phyloP scores from a whole-genome alignment of 2,113 vertebrate genomes.

The Prunella fulvescens region DNA sequence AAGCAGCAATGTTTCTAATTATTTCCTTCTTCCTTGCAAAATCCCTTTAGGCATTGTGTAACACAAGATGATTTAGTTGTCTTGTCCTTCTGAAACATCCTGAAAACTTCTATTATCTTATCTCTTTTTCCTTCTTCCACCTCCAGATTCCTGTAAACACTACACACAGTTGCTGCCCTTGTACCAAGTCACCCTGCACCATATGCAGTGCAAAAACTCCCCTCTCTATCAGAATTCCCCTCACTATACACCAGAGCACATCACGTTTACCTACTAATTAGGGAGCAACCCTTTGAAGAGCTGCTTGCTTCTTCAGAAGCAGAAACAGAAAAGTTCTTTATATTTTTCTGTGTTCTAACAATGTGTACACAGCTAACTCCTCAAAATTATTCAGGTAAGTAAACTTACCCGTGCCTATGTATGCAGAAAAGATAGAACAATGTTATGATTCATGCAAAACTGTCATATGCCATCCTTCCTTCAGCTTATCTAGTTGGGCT shows the following conservation, averaged over 20 bases:
- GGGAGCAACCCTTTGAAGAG: neutral
- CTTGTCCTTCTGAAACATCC: neutral
- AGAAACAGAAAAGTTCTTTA: neutral
- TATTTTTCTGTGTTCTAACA: neutral
- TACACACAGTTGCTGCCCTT: neutral
- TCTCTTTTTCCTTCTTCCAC: neutral
- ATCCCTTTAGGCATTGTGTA: neutral
- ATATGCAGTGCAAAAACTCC: neutral
- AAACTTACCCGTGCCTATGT: neutral
- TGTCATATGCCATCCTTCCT: neutral
- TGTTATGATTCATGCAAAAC: neutral
- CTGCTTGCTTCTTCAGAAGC: neutral
- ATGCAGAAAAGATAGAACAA: neutral
- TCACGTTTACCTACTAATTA: neutral
- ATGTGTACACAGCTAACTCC: neutral
- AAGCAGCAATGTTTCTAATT: neutral
- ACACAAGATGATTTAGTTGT: neutral
- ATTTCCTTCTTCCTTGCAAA: neutral
- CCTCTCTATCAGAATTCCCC: neutral
- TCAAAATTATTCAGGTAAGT: neutral
- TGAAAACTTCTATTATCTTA: neutral
- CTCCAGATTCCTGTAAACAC: neutral
- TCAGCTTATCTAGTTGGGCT: neutral
- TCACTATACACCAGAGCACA: neutral
- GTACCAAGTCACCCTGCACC: fast-evolving